phyloP scores from a whole-genome alignment of 1,140 invertebrate genomes.

The Drosophila equinoxialis region DNA sequence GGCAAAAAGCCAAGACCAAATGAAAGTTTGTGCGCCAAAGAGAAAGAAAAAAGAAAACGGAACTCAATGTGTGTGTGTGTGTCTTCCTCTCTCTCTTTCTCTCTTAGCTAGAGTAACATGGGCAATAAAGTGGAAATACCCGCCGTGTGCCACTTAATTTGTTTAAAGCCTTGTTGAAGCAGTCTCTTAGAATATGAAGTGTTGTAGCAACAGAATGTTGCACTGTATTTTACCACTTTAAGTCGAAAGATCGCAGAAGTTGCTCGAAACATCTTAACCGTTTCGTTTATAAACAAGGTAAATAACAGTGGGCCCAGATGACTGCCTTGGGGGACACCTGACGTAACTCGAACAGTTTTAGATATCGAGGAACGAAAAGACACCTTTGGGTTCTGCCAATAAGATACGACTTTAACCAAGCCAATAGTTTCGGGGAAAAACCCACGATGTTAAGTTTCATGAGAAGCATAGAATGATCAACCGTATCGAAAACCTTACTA shows the following conservation, averaged over 20 bases:
- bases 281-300: no score
- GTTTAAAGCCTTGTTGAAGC: constrained; percentile 60
- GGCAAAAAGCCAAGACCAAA: constrained; percentile 30
- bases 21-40: constrained; percentile 22
- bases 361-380: no score
- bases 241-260: background rate
- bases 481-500: no score
- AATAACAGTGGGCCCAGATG: no score
- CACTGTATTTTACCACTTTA: background rate
- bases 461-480: no score
- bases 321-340: no score
- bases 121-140: constrained; percentile 57
- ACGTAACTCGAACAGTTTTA: no score
- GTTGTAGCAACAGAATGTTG: background rate
- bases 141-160: constrained; percentile 74
- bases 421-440: no score
- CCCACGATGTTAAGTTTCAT: no score
- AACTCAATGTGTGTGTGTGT: background rate
- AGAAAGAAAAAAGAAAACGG: background rate
- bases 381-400: no score
- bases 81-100: background rate
- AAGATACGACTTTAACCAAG: no score
- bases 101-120: constrained; percentile 1
- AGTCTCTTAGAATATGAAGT: constrained; percentile 20
- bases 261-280: no score